Percentiles rank a stretch among this genome's conserved stretches.
These are phyloP conservation scores for Echinometra lucunter DNA, from an alignment of 53 echinoderm and acorn worm species.

Conservation along the genomic window DNA sequence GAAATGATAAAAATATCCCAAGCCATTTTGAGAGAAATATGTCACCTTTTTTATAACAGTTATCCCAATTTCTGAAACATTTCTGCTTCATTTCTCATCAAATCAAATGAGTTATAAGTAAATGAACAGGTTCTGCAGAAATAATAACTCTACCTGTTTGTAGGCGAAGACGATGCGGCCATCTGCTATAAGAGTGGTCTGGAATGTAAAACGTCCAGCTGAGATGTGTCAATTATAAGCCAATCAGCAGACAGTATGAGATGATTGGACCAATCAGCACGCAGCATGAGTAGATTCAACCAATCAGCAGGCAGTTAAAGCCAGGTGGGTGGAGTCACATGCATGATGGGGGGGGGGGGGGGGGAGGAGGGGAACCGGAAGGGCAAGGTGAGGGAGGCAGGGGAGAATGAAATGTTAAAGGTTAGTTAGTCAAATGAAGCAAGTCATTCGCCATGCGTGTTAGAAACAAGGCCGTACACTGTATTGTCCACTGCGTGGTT, in stretches of 20 bases:
- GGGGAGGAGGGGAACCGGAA: background rate
- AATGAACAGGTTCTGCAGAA: background rate
- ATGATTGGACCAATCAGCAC: slow-evolving; percentile 51
- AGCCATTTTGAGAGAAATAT: no score
- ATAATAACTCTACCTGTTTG: slow-evolving; percentile 81
- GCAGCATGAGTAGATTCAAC: slow-evolving; percentile 17
- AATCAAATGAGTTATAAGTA: no score
- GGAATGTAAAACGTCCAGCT: slow-evolving; percentile 95
- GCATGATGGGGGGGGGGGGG: slow-evolving; percentile 10
- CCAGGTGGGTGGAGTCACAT: slow-evolving; percentile 60
- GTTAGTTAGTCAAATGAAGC: slow-evolving; percentile 50
- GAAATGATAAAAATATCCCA: no score
- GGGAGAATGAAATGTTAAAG: slow-evolving; percentile 52
- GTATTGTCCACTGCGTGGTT: background rate
- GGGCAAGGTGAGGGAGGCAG: slow-evolving; percentile 11
- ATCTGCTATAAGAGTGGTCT: slow-evolving; percentile 89
- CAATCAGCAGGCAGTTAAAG: background rate
- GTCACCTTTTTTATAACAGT: no score
- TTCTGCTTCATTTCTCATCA: no score
- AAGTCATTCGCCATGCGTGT: slow-evolving; percentile 19
- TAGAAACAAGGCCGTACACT: slow-evolving; percentile 2
- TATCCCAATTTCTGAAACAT: no score
- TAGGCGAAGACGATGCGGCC: slow-evolving; percentile 94
- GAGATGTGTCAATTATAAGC: slow-evolving; percentile 44
- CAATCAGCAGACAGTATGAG: slow-evolving; percentile 48